Evolutionary conservation across 2,888 invertebrate species (phyloP), one percentile per base, ranked within the genome.

Genomic region (Epistrophe eligans): DNA sequence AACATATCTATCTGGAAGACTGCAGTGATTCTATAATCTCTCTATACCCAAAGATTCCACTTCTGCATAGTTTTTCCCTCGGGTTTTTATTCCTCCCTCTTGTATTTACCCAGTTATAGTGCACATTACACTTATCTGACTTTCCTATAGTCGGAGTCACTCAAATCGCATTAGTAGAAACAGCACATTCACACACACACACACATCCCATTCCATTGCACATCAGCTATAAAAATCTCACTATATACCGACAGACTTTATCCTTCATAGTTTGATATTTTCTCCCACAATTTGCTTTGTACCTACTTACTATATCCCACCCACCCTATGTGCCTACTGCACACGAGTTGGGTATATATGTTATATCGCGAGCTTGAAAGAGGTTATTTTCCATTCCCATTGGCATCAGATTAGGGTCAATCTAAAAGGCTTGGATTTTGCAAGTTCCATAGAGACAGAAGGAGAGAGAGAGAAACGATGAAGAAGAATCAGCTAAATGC

Each of bases 321-420:
- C 24, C 24, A 24, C 3, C 3, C 24, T 24, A 24, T 28, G 52
- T 0, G 1, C 1, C 38, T 43, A 35, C 24, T 24, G 24, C 24
- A 24, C 58, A 55, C 55, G 62, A 43, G 43, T n/a, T 13, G 62
- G 24, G 4, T 66, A 7, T 32, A 43, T 17, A 32, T 17, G 8
- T 24, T 11, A 7, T 38, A n/a, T 13, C 70, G 70, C 40, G 38
- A 40, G 40, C 58, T 40, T 50, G 19, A n/a, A 50, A 45, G 50
- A 76, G 71, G 66, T 73, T 66, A 74, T 81, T 81, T 77, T 72
- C 64, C 72, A 79, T 77, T 77, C 74, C 79, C 79, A 82, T 83
- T 82, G 87, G 79, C 87, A 87, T 82, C 87, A 79, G 87, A 87
- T 87, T 87, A 87, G 82, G 87, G 87, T 87, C 87, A 87, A 82